Evolutionary conservation across 2,797 vertebrate genomes (phyloP), one percentile per base, ranked within the genome.

Genomic region (Spinus olivaceus): DNA sequence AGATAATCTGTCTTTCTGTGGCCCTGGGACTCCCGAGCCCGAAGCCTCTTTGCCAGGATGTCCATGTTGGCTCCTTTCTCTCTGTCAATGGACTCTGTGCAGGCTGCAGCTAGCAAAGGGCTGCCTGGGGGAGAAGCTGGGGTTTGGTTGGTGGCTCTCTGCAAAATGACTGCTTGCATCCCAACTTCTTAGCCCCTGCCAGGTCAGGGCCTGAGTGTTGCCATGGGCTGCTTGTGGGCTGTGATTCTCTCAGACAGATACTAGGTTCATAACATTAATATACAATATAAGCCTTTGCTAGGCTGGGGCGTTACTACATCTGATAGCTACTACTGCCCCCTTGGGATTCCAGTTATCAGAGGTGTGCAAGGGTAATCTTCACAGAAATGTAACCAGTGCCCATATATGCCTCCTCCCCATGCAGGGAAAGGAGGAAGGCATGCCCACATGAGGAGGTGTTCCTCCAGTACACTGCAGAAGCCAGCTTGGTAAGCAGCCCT

Each of bases 11-110:
- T 19, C 44, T 69, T 49, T 46, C 54, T n/a, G 30, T 50, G 25
- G 19, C 63, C 22, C 50, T 46, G 14, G 17, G 74, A 37, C 33
- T 64, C 32, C 24, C 0, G 0, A 35, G 6, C 19, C 25, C 0
- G 0, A 76, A 2, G 5, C 7, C 27, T 44, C 46, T 86, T 47
- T 2, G 4, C 60, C 2, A 7, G 28, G 15, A 32, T 66, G 39
- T 28, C 35, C 3, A 0, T 46, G 33, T 25, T 2, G 4, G 33
- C 28, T 82, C 46, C 13, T 73, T 33, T 39, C 14, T 42, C n/a
- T 47, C 44, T 56, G 20, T 25, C 66, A 35, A 7, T 32, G 33
- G 22, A 20, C 32, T 12, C 4, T 0, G 3, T 1, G 4, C 14
- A 60, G 50, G 63, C 41, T 67, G 53, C 72, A 81, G 56, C 12